A percentile compares a stretch with the other conserved stretches of the same genome.
These are phyloP conservation scores for Lophius piscatorius DNA, from an alignment of 2,113 vertebrate species.

Conservation along the genomic window DNA sequence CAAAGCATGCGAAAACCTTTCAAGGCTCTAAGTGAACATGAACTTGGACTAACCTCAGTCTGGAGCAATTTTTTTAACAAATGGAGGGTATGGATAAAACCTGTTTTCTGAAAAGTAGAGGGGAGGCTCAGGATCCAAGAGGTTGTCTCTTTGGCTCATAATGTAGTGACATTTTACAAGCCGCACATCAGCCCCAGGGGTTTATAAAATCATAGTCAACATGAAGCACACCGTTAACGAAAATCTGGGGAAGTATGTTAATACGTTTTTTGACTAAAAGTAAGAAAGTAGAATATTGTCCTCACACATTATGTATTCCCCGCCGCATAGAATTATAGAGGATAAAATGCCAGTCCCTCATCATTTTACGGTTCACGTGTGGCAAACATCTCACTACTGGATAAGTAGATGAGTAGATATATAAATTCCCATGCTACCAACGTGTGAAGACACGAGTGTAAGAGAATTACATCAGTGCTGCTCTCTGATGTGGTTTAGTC, in stretches of 20 bases:
- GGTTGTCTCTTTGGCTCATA: slow-evolving; percentile 17
- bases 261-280: too few species aligned
- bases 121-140: too few species aligned
- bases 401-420: slow-evolving; percentile 33
- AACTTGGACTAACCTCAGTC: slow-evolving; percentile 30
- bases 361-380: slow-evolving; percentile 30
- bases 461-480: too few species aligned
- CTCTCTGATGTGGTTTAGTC: too few species aligned
- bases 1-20: slow-evolving; percentile 55
- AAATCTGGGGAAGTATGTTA: too few species aligned
- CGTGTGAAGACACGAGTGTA: slow-evolving; percentile 43
- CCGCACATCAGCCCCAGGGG: slow-evolving; percentile 2
- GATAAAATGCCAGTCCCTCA: slow-evolving; percentile 15
- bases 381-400: slow-evolving; percentile 33
- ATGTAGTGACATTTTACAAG: slow-evolving; percentile 14
- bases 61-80: background rate
- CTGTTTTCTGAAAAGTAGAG: slow-evolving; percentile 1
- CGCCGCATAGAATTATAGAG: slow-evolving; percentile 32
- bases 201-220: background rate
- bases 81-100: slow-evolving; percentile 2
- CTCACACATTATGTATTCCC: too few species aligned
- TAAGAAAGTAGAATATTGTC: too few species aligned
- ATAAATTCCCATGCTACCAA: slow-evolving; percentile 42
- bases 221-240: background rate
- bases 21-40: slow-evolving; percentile 27